Evolutionary conservation across 2,797 vertebrate species (phyloP).

Genomic region (Austrolebias charrua): DNA sequence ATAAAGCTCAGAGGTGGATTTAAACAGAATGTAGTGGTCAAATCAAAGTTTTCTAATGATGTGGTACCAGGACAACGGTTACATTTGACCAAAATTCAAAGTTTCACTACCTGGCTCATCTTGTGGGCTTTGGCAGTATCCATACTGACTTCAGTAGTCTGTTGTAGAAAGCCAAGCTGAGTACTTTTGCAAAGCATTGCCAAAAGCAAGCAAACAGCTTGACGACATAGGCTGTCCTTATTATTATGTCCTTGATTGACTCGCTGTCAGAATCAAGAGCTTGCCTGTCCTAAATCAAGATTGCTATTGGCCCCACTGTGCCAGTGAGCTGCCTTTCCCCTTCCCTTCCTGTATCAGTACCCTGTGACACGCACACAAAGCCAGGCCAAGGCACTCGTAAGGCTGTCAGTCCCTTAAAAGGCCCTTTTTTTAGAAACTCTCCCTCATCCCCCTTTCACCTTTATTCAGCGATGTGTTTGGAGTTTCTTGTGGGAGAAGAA

Average conservation of each 20-base stretch:
- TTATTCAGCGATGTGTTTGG: constrained; percentile 47
- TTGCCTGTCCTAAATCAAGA: constrained; percentile 62
- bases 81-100: constrained; percentile 28
- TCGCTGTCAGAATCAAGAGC: constrained; percentile 60
- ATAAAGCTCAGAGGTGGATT: constrained; percentile 25
- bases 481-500: constrained; percentile 24
- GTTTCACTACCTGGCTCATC: constrained; percentile 41
- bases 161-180: constrained; percentile 56
- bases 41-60: constrained; percentile 14
- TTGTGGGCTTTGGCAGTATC: constrained; percentile 43
- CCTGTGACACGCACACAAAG: constrained; percentile 80
- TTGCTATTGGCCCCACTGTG: constrained; percentile 52
- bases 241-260: constrained; percentile 69
- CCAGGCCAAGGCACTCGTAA: constrained; percentile 66
- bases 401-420: constrained; percentile 60
- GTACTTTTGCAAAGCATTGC: constrained; percentile 52
- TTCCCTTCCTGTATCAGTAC: constrained; percentile 67
- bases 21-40: constrained; percentile 9
- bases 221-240: constrained; percentile 62
- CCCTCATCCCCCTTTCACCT: constrained; percentile 1
- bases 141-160: constrained; percentile 48
- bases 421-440: constrained; percentile 48
- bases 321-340: constrained; percentile 40
- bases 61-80: constrained; percentile 6
- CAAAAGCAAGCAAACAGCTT: constrained; percentile 56